These are phyloP conservation scores for Caenorhabditis sinica DNA, from an alignment of 2,888 invertebrate genomes.

Conservation along the genomic window DNA sequence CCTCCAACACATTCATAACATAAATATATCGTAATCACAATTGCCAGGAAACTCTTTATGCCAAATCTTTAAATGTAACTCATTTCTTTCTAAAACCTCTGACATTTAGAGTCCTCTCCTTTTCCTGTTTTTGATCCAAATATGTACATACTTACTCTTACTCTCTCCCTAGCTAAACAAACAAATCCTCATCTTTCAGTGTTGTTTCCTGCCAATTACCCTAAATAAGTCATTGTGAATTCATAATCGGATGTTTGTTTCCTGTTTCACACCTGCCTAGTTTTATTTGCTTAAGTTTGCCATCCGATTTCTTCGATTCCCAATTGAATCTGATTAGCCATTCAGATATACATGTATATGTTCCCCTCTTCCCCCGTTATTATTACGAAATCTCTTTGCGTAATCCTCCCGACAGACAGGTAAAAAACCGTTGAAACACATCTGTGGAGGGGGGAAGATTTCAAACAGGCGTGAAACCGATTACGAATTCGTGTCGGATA, in stretches of 20 bases:
- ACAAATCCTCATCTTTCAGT: conserved; percentile 22
- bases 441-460: not conserved
- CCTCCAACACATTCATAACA: too few species aligned
- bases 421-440: conserved; percentile 26
- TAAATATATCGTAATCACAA: too few species aligned
- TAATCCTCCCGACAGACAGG: conserved; percentile 19
- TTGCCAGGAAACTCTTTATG: too few species aligned
- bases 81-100: too few species aligned
- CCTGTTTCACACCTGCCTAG: conserved; percentile 58
- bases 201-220: conserved; percentile 34
- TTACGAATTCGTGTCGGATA: not conserved
- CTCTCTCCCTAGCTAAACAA: conserved; percentile 16
- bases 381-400: conserved; percentile 36
- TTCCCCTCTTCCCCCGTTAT: not conserved
- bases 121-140: conserved; percentile 32
- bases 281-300: conserved; percentile 39
- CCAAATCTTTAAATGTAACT: too few species aligned
- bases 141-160: not conserved
- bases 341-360: conserved; percentile 7
- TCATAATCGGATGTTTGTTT: conserved; percentile 51
- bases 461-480: conserved; percentile 26
- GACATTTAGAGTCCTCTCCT: not conserved
- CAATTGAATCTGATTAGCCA: conserved; percentile 51
- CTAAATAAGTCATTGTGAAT: conserved; percentile 41
- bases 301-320: conserved; percentile 28